Percentiles rank a stretch among this genome's conserved stretches.
phyloP scores from a whole-genome alignment of 2,888 invertebrate genomes.

The Clunio marinus region DNA sequence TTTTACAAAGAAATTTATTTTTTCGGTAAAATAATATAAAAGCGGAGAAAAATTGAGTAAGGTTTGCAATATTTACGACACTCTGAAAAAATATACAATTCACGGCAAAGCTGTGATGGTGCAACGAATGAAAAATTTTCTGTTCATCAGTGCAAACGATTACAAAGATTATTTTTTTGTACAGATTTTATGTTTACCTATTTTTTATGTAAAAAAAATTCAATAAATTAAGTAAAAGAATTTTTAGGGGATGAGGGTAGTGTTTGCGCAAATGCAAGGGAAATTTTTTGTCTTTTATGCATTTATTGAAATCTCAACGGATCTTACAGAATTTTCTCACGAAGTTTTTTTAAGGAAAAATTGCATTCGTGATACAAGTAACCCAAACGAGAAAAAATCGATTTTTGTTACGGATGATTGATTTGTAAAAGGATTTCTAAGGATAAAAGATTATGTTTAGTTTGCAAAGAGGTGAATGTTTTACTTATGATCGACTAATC shows the following conservation, averaged over 20 bases:
- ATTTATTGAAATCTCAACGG: constrained; percentile 40
- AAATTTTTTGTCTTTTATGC: constrained; percentile 33
- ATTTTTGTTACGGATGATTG: constrained; percentile 38
- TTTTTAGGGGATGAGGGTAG: constrained; percentile 27
- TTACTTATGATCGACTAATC: not conserved
- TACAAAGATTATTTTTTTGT: not conserved
- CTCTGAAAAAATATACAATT: not conserved
- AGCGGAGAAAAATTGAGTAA: constrained; percentile 35
- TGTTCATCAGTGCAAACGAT: not conserved
- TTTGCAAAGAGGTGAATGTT: not conserved
- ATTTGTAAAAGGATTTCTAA: constrained; percentile 36
- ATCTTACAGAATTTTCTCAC: constrained; percentile 32
- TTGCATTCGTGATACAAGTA: constrained; percentile 23
- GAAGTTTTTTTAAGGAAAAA: constrained; percentile 33
- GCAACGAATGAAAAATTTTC: not conserved
- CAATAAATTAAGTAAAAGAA: constrained; percentile 33
- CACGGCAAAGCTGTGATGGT: not conserved
- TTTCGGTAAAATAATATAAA: constrained; percentile 27
- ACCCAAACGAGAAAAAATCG: constrained; percentile 8
- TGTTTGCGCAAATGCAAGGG: constrained; percentile 35
- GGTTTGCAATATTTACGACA: constrained; percentile 34
- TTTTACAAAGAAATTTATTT: constrained; percentile 7
- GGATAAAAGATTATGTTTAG: not conserved
- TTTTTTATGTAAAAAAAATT: constrained; percentile 36
- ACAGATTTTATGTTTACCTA: constrained; percentile 30